Evolutionary conservation across 2,888 invertebrate species (phyloP).

Genomic region (Chymomyza procnemis): DNA sequence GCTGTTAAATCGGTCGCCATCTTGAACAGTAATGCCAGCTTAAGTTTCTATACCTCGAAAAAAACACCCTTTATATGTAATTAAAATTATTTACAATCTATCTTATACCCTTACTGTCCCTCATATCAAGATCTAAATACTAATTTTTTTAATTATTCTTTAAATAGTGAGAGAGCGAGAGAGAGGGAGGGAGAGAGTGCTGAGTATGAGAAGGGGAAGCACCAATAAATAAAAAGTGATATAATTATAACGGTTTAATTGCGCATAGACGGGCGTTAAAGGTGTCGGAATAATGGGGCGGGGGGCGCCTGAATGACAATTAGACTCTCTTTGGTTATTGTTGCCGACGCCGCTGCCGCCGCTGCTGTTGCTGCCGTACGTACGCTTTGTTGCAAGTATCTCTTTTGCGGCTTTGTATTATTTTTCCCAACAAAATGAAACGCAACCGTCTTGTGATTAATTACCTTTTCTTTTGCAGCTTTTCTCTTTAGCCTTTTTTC

Average conservation of each 20-base stretch:
- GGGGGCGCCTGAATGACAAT: slow-evolving; percentile 29
- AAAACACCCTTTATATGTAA: no score
- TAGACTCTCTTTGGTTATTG: slow-evolving; percentile 49
- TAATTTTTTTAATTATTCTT: neutral
- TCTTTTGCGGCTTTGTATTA: slow-evolving; percentile 44
- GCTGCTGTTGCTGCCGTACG: slow-evolving; percentile 21
- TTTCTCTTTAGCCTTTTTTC: slow-evolving; percentile 54
- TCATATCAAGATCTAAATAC: neutral
- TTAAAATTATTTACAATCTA: neutral
- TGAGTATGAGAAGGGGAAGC: no score
- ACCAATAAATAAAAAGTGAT: slow-evolving; percentile 18
- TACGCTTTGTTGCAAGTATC: slow-evolving; percentile 7
- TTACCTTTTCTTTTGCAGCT: slow-evolving; percentile 64
- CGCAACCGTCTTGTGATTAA: slow-evolving; percentile 60
- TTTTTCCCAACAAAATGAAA: slow-evolving; percentile 21
- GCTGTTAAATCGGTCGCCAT: no score
- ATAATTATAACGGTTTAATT: slow-evolving; percentile 47
- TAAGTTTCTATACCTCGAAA: no score
- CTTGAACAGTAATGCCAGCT: no score
- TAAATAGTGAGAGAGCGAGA: neutral
- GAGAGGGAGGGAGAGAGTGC: neutral
- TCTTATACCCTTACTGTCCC: neutral
- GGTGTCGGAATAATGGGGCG: slow-evolving; percentile 1
- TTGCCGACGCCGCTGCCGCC: slow-evolving; percentile 14
- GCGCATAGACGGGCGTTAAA: neutral